Evolutionary conservation across 2,888 invertebrate genomes (phyloP).

Genomic region (Lapara coniferarum): DNA sequence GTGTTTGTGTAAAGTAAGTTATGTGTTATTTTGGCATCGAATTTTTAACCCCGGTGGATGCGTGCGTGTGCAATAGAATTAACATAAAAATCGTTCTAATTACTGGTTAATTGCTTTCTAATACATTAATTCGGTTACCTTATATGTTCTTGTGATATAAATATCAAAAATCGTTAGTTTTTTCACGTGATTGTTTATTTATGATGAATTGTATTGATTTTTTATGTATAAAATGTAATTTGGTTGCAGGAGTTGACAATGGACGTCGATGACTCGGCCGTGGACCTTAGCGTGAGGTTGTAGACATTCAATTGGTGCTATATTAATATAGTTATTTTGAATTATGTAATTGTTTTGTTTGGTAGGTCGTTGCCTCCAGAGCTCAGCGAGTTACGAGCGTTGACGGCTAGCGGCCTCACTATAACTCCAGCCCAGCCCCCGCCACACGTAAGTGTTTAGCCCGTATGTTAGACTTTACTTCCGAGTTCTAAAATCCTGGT

Average conservation of each 20-base stretch:
- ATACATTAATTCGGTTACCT: not conserved
- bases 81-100: constrained; percentile 45
- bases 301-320: constrained; percentile 28
- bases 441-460: constrained; percentile 68
- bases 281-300: constrained; percentile 94
- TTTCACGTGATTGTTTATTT: constrained; percentile 35
- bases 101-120: constrained; percentile 17
- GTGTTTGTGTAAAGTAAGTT: not conserved
- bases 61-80: constrained; percentile 59
- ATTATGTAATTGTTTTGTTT: constrained; percentile 40
- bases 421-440: constrained; percentile 86
- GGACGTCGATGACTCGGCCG: constrained; percentile 95
- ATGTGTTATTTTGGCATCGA: constrained; percentile 43
- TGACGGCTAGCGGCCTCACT: constrained; percentile 85
- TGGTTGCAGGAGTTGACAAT: constrained; percentile 82
- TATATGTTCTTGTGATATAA: not conserved
- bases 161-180: constrained; percentile 20
- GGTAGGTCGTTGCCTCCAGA: constrained; percentile 78
- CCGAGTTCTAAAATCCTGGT: not conserved
- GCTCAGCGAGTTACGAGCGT: constrained; percentile 82
- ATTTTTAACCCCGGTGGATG: constrained; percentile 57
- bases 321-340: constrained; percentile 34
- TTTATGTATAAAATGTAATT: constrained; percentile 2
- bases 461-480: not conserved
- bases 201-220: constrained; percentile 46